phyloP scores from a whole-genome alignment of 23 tunicate species.

The Styela clava region DNA sequence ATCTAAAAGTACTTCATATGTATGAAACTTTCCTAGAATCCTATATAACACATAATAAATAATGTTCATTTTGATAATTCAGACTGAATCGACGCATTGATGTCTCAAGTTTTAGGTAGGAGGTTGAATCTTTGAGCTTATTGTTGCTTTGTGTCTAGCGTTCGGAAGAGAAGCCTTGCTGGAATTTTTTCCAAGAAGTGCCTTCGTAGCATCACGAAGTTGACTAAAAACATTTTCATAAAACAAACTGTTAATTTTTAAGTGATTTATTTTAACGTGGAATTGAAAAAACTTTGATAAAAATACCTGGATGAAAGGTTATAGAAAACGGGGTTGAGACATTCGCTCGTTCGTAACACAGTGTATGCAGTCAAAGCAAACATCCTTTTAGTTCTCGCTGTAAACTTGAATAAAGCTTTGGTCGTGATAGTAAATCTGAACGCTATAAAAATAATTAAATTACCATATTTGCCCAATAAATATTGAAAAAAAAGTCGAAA shows the following conservation, averaged over 20 bases:
- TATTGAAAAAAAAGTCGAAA: too few species aligned
- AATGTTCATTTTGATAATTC: not conserved
- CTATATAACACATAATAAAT: too few species aligned
- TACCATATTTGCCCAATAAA: too few species aligned
- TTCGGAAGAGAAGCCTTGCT: not conserved
- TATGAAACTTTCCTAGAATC: too few species aligned
- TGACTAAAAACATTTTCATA: not conserved
- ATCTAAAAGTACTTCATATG: too few species aligned
- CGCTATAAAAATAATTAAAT: not conserved
- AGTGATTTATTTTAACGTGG: not conserved
- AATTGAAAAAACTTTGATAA: not conserved
- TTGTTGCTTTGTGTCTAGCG: too few species aligned
- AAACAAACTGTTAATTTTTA: not conserved
- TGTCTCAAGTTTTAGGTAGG: not conserved
- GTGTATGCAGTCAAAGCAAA: not conserved
- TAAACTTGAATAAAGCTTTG: not conserved
- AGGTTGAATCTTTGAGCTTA: not conserved
- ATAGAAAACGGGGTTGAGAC: not conserved
- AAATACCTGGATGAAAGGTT: not conserved
- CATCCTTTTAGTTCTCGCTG: not conserved
- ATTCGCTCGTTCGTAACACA: not conserved
- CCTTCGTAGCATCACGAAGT: not conserved
- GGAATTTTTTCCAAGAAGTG: not conserved
- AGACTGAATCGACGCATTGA: not conserved
- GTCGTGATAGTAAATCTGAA: not conserved